Base-by-base conservation (phyloP, 35 echinoderm and acorn worm species). In the Apostichopus californicus region DNA sequence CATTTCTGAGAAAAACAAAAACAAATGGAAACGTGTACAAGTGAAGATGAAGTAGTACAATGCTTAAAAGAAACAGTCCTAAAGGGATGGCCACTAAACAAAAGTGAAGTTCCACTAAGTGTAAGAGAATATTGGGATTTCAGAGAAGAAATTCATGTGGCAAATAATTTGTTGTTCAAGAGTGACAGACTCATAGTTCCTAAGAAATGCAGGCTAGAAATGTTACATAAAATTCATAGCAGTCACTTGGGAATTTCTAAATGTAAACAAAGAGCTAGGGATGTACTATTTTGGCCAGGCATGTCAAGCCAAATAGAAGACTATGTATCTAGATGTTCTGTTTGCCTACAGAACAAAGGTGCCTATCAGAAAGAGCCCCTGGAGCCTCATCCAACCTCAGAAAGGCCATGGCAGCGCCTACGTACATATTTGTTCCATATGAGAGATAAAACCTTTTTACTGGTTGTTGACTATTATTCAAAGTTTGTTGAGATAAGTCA, bases 91-190 rank as follows among this genome's bases (percentile, higher is more conserved):
- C 52, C 80, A 13, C 5, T 28, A 7, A 14, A 26, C 25, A 81
- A 54, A 14, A 14, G 6, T 28, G 78, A 81, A 13, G 78, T 81
- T 14, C 20, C 28, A 14, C 6, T 9, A 9, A 8, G 28, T 9
- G 2, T 54, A 23, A 81, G 53, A 46, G 7, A 17, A 4, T 83
- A 83, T 55, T 83, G 80, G 80, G 56, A 83, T 56, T 83, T 56
- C 80, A 83, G 53, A 83, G 52, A 83, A 34, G 46, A 83, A 28
- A 54, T 83, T 54, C 52, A 83, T 83, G 8, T 56, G 6, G 56
- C 15, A 18, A 54, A 83, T 55, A 54, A 28, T n/a, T 83, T 83
- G 34, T 18, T 83, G 9, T 83, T 83, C 56, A 83, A 17, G 28
- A 26, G 52, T 53, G 80, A 83, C 4, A 54, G 55, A 56, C 20